phyloP scores from a whole-genome alignment of 2,888 invertebrate genomes.

The Drosophila paranaensis region DNA sequence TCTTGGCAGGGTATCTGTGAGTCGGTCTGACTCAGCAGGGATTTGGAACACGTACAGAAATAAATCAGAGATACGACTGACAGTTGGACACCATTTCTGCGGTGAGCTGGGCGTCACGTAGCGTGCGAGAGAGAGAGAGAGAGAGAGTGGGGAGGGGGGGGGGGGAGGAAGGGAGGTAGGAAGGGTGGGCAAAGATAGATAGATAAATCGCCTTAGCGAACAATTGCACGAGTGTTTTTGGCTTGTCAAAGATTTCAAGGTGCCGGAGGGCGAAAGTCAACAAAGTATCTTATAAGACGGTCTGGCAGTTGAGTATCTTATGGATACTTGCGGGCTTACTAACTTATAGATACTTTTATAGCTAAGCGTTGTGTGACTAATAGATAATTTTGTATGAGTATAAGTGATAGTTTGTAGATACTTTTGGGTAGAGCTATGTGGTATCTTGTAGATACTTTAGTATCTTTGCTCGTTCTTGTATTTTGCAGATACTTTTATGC shows the following conservation, averaged over 20 bases:
- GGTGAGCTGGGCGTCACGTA: conserved; percentile 41
- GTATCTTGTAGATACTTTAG: background rate
- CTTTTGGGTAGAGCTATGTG: too few relatives aligned
- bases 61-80: conserved; percentile 45
- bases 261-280: conserved; percentile 29
- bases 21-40: conserved; percentile 7
- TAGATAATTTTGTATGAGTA: background rate
- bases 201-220: conserved; percentile 8
- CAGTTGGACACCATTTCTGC: conserved; percentile 32
- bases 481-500: too few relatives aligned
- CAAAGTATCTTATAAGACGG: conserved; percentile 23
- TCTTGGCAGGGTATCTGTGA: conserved; percentile 20
- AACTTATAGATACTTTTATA: background rate
- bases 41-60: conserved; percentile 42
- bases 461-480: too few relatives aligned
- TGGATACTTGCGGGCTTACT: background rate
- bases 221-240: conserved; percentile 21
- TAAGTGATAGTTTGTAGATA: too few relatives aligned
- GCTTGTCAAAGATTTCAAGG: conserved; percentile 18
- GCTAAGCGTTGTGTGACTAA: background rate
- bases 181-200: background rate
- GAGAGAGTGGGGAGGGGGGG: background rate
- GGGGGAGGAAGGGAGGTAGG: background rate
- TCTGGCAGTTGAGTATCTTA: background rate
- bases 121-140: background rate